Evolutionary conservation across 53 echinoderm and acorn worm genomes (phyloP).

Genomic region (Actinopyga echinites): DNA sequence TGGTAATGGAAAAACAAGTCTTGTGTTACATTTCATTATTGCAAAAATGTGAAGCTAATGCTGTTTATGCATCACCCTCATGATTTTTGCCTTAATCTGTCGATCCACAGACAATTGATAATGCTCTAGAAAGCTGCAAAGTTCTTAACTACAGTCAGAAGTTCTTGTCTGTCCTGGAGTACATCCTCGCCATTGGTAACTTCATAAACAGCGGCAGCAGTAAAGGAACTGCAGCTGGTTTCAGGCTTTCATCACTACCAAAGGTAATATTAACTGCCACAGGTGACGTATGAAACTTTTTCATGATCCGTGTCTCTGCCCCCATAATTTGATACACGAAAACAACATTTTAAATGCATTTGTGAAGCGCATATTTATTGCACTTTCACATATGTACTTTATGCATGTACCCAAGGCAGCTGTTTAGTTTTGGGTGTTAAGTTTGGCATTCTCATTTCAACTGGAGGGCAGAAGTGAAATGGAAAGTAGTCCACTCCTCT

Average conservation of each 20-base stretch:
- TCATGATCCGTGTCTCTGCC: too few relatives aligned
- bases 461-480: too few relatives aligned
- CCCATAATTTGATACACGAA: too few relatives aligned
- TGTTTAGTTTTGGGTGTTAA: too few relatives aligned
- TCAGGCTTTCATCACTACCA: slow-evolving; percentile 79
- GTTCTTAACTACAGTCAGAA: slow-evolving; percentile 75
- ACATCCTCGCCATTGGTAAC: slow-evolving; percentile 92
- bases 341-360: too few relatives aligned
- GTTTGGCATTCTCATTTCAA: too few relatives aligned
- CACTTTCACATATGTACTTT: too few relatives aligned
- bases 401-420: too few relatives aligned
- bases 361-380: too few relatives aligned
- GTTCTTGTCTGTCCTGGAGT: slow-evolving; percentile 88
- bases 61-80: not conserved
- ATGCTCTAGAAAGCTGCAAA: slow-evolving; percentile 71
- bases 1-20: too few relatives aligned
- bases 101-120: slow-evolving; percentile 75
- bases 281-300: too few relatives aligned
- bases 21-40: not conserved
- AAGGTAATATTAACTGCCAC: slow-evolving; percentile 69
- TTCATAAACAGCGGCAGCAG: slow-evolving; percentile 95
- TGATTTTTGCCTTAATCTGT: not conserved
- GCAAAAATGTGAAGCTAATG: not conserved
- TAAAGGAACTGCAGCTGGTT: slow-evolving; percentile 91
- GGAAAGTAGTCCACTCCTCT: too few relatives aligned